These are phyloP conservation scores for Volucella inflata DNA, from an alignment of 2,888 invertebrate species.

Conservation along the genomic window DNA sequence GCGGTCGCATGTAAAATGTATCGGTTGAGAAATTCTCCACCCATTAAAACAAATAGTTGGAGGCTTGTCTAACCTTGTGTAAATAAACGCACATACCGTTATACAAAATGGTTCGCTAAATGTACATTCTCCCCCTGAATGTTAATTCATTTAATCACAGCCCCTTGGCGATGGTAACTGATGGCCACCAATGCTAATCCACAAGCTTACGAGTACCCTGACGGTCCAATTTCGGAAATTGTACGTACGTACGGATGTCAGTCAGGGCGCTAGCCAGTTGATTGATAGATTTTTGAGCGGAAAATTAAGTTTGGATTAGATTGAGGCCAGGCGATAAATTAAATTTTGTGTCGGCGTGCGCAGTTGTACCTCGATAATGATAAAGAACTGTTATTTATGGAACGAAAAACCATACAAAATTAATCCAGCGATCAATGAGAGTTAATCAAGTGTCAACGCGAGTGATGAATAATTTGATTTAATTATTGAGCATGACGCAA, in stretches of 20 bases:
- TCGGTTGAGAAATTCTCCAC: slow-evolving; percentile 1
- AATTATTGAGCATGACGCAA: slow-evolving; percentile 10
- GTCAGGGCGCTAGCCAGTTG: slow-evolving; percentile 13
- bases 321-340: slow-evolving; percentile 69
- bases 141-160: slow-evolving; percentile 69
- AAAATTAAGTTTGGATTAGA: slow-evolving; percentile 70
- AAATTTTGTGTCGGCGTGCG: slow-evolving; percentile 42
- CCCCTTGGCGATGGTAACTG: slow-evolving; percentile 1
- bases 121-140: slow-evolving; percentile 45
- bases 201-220: not conserved
- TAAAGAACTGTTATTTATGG: slow-evolving; percentile 31
- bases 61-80: not conserved
- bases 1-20: no score
- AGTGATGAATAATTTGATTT: slow-evolving; percentile 50
- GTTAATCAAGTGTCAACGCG: slow-evolving; percentile 61
- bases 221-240: not conserved
- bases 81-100: slow-evolving; percentile 14
- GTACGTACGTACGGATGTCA: not conserved
- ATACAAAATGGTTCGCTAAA: slow-evolving; percentile 41
- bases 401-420: slow-evolving; percentile 29
- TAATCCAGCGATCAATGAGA: slow-evolving; percentile 35
- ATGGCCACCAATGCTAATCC: not conserved
- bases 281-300: slow-evolving; percentile 67
- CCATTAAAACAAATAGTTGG: slow-evolving; percentile 10
- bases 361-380: slow-evolving; percentile 20